Evolutionary conservation across 2,888 invertebrate genomes (phyloP).

Genomic region (Melieria crassipennis): DNA sequence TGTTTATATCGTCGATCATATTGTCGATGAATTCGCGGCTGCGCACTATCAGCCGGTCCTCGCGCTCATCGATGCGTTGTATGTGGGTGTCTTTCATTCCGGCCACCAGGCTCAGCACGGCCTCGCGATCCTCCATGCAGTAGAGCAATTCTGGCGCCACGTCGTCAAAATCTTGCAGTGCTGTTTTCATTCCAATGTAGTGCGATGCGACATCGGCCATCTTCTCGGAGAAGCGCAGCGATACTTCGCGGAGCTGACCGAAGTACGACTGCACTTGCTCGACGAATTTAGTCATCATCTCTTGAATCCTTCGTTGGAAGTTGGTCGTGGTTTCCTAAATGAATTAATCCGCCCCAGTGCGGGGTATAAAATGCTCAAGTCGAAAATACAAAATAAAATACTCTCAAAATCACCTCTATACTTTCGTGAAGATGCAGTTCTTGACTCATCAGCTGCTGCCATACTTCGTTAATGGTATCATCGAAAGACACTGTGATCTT

Average conservation of each 20-base stretch:
- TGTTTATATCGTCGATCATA: slow-evolving; percentile 72
- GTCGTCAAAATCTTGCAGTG: slow-evolving; percentile 50
- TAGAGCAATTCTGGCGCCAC: slow-evolving; percentile 56
- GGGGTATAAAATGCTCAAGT: background rate
- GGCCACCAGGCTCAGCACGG: slow-evolving; percentile 70
- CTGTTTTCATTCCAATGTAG: slow-evolving; percentile 53
- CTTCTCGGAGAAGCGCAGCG: slow-evolving; percentile 67
- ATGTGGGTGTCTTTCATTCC: slow-evolving; percentile 80
- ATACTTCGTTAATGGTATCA: slow-evolving; percentile 66
- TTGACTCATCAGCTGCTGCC: slow-evolving; percentile 63
- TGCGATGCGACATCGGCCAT: slow-evolving; percentile 56
- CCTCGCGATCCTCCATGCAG: slow-evolving; percentile 74
- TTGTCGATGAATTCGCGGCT: slow-evolving; percentile 78
- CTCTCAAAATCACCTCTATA: slow-evolving; percentile 70
- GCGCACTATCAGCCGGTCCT: slow-evolving; percentile 76
- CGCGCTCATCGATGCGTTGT: slow-evolving; percentile 79
- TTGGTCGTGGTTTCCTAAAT: slow-evolving; percentile 75
- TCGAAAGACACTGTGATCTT: slow-evolving; percentile 56
- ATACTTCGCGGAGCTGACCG: slow-evolving; percentile 72
- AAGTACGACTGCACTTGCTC: slow-evolving; percentile 72
- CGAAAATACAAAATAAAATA: background rate
- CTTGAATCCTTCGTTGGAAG: slow-evolving; percentile 80
- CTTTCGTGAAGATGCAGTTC: slow-evolving; percentile 76
- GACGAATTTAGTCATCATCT: slow-evolving; percentile 75
- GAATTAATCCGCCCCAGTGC: background rate